A percentile compares a stretch with the other conserved stretches of the same genome.
Evolutionary conservation across 53 echinoderm and acorn worm species (phyloP).

Genomic region (Echinarachnius parma): DNA sequence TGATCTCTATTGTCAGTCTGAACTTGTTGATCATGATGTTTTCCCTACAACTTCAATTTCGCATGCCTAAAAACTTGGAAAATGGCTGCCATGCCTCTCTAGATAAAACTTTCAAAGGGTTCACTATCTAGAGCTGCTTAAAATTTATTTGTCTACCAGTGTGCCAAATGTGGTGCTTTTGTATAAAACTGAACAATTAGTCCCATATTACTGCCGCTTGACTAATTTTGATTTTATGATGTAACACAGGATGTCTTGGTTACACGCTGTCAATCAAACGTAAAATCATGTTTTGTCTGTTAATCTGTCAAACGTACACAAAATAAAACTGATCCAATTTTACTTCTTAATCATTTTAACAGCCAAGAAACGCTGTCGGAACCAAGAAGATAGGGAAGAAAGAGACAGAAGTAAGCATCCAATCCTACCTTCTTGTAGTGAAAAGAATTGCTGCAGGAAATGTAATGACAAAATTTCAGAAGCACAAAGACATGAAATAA

Average conservation of each 20-base stretch:
- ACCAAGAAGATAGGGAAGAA: slow-evolving; percentile 9
- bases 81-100: slow-evolving; percentile 9
- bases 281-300: slow-evolving; percentile 9
- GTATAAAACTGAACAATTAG: not conserved
- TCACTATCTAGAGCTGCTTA: slow-evolving; percentile 6
- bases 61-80: slow-evolving; percentile 7
- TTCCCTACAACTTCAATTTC: not conserved
- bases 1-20: slow-evolving; percentile 1
- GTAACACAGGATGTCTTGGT: slow-evolving; percentile 14
- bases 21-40: slow-evolving; percentile 4
- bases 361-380: slow-evolving; percentile 12
- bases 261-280: slow-evolving; percentile 9
- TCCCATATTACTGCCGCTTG: slow-evolving; percentile 4
- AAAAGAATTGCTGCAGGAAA: slow-evolving; percentile 27
- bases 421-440: slow-evolving; percentile 31
- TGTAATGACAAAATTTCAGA: slow-evolving; percentile 18
- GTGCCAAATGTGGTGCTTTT: too few relatives aligned
- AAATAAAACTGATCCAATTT: not conserved
- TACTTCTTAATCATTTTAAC: slow-evolving; percentile 17
- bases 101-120: slow-evolving; percentile 7
- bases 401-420: slow-evolving; percentile 35
- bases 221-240: slow-evolving; percentile 14
- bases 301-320: not conserved
- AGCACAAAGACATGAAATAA: slow-evolving; percentile 15
- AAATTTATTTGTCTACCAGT: slow-evolving; percentile 1